A percentile compares a stretch with the other conserved stretches of the same genome.
phyloP scores from a whole-genome alignment of 2,113 vertebrate species.

The Todiramphus chloris region DNA sequence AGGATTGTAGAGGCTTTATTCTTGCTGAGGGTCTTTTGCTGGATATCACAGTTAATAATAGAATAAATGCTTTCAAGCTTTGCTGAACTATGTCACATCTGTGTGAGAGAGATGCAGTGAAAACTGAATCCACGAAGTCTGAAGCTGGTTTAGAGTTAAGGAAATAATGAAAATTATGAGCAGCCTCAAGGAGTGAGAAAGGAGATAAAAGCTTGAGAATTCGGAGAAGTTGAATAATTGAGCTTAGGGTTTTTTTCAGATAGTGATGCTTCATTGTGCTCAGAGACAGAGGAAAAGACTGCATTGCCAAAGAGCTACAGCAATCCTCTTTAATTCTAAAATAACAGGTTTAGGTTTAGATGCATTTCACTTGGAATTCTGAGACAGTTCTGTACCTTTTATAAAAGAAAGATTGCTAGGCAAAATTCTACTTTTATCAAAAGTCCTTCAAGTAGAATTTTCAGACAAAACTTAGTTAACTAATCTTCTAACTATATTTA shows the following conservation, averaged over 20 bases:
- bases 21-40: neutral
- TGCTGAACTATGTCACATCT: neutral
- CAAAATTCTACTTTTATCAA: neutral
- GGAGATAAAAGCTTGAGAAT: neutral
- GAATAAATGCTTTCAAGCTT: neutral
- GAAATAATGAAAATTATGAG: neutral
- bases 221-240: neutral
- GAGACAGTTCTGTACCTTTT: neutral
- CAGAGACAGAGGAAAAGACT: neutral
- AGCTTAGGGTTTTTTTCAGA: neutral
- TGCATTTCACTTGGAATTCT: neutral
- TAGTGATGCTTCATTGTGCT: neutral
- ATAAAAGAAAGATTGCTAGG: neutral
- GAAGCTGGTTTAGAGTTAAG: neutral
- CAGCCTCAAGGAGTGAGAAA: neutral
- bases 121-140: neutral
- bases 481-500: neutral
- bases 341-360: neutral
- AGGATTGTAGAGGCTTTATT: neutral
- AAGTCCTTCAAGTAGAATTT: neutral
- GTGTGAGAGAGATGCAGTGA: neutral
- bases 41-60: neutral
- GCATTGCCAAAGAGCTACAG: neutral
- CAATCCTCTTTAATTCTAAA: neutral
- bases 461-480: neutral